phyloP scores from a whole-genome alignment of 2,888 invertebrate genomes.

The Selenia dentaria region DNA sequence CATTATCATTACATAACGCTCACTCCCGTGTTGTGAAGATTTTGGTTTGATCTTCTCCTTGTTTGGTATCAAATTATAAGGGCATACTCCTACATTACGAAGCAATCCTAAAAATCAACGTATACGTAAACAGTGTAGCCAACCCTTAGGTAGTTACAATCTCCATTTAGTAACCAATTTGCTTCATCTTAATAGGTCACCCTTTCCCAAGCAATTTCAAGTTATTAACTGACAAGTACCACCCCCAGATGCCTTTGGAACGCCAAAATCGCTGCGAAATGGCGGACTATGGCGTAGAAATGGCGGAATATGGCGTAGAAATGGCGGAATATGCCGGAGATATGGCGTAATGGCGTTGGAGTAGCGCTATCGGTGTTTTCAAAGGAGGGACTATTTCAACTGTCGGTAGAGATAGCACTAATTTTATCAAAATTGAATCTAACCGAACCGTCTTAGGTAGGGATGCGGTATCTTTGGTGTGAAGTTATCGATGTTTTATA shows the following conservation, averaged over 20 bases:
- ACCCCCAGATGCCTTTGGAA: slow-evolving; percentile 15
- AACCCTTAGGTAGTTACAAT: too few species aligned
- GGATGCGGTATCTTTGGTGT: slow-evolving; percentile 8
- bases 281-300: slow-evolving; percentile 8
- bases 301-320: slow-evolving; percentile 16
- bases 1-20: too few species aligned
- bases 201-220: slow-evolving; percentile 8
- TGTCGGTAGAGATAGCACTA: slow-evolving; percentile 24
- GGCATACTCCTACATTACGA: too few species aligned
- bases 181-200: slow-evolving; percentile 4
- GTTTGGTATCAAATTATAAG: too few species aligned
- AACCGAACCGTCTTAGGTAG: slow-evolving; percentile 27
- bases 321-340: slow-evolving; percentile 19
- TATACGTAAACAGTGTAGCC: too few species aligned
- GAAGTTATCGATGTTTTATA: slow-evolving; percentile 6
- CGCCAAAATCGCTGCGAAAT: slow-evolving; percentile 17
- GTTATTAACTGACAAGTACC: slow-evolving; percentile 19
- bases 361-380: slow-evolving; percentile 11
- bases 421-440: slow-evolving; percentile 40
- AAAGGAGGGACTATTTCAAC: slow-evolving; percentile 23
- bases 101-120: too few species aligned
- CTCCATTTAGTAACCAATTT: not conserved
- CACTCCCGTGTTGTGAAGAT: too few species aligned
- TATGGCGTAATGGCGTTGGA: slow-evolving; percentile 10
- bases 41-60: too few species aligned